These are phyloP conservation scores for Trematocara zebra DNA, from an alignment of 2,113 vertebrate species.

Conservation along the genomic window DNA sequence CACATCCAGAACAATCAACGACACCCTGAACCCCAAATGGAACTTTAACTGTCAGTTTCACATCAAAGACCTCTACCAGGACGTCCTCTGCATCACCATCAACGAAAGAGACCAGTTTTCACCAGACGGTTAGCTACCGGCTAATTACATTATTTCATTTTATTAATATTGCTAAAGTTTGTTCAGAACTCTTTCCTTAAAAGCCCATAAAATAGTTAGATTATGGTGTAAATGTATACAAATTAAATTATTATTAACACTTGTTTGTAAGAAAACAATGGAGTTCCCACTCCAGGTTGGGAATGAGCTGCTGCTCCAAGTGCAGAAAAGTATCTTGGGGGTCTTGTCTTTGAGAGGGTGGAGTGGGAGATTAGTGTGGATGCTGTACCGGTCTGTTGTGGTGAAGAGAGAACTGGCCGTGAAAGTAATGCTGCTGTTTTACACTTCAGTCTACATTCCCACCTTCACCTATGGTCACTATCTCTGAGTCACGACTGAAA, in stretches of 20 bases:
- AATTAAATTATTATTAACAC: not conserved
- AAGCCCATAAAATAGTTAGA: not conserved
- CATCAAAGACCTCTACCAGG: constrained; percentile 90
- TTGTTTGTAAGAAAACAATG: not conserved
- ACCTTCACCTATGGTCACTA: not conserved
- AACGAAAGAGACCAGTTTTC: constrained; percentile 90
- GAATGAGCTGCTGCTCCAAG: not conserved
- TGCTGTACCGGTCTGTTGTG: not conserved
- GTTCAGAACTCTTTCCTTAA: not conserved
- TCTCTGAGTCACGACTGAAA: not conserved
- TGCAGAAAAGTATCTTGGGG: not conserved
- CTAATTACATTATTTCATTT: not conserved
- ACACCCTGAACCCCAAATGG: constrained; percentile 94
- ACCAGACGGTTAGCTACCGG: constrained; percentile 81
- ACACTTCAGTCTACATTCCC: not conserved
- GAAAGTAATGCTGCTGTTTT: not conserved
- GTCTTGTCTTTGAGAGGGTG: not conserved
- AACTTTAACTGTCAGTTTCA: constrained; percentile 98
- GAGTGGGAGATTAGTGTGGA: not conserved
- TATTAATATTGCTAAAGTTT: not conserved
- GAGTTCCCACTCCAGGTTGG: not conserved
- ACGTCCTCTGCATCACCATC: constrained; percentile 92
- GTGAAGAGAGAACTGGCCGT: not conserved
- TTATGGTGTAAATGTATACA: not conserved
- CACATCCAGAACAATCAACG: constrained; percentile 85